A percentile compares a stretch with the other conserved stretches of the same genome.
phyloP scores from a whole-genome alignment of 2,888 invertebrate genomes.

The Drosophila greeni region DNA sequence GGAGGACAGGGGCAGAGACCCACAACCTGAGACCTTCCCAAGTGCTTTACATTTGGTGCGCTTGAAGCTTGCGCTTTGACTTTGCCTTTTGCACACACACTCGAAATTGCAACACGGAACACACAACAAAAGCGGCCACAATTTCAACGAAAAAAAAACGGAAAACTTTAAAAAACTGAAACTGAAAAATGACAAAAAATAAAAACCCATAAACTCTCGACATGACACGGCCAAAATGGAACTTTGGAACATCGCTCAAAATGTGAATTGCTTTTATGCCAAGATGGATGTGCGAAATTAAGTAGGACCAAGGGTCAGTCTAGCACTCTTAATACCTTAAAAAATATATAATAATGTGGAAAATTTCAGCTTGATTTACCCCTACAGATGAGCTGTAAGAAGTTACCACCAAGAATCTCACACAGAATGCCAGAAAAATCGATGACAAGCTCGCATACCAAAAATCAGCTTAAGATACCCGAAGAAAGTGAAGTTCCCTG shows the following conservation, averaged over 20 bases:
- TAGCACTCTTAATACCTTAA: not conserved
- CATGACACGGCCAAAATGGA: constrained; percentile 50
- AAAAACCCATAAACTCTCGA: constrained; percentile 35
- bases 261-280: constrained; percentile 43
- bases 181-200: constrained; percentile 29
- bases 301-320: not conserved
- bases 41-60: constrained; percentile 41
- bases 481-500: not conserved
- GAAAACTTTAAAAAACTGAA: constrained; percentile 5
- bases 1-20: constrained; percentile 1
- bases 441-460: not conserved
- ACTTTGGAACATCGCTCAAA: constrained; percentile 36
- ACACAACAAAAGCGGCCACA: constrained; percentile 18
- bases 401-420: too few species aligned
- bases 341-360: too few species aligned
- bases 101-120: constrained; percentile 57
- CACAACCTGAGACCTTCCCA: constrained; percentile 31
- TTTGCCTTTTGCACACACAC: constrained; percentile 48
- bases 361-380: not conserved
- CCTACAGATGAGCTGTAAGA: not conserved
- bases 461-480: not conserved
- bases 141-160: constrained; percentile 3
- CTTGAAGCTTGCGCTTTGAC: constrained; percentile 47
- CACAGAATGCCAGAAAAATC: not conserved
- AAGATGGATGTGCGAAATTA: constrained; percentile 13